Percentiles rank a stretch among this genome's conserved stretches.
Conservation (phyloP, 2,113 vertebrate genomes). For the Enhydra lutris region DNA sequence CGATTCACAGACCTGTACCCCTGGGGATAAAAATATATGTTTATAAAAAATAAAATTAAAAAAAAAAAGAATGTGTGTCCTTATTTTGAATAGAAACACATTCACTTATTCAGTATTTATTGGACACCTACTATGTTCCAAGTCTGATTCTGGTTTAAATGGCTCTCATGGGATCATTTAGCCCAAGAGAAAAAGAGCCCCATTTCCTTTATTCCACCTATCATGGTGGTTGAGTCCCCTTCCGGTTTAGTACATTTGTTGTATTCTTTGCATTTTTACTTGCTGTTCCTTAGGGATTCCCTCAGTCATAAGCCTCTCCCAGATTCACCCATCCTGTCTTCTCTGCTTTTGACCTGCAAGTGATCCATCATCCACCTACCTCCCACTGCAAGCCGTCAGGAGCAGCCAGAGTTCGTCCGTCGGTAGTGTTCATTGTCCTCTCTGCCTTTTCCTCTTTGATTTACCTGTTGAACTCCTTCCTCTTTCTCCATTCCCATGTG, state of each 20-base stretch:
- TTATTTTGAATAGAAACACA: background rate
- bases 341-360: background rate
- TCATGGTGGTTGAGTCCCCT: accelerated
- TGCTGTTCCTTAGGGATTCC: background rate
- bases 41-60: too few species aligned
- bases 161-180: background rate
- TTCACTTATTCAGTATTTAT: background rate
- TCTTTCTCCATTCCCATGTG: background rate
- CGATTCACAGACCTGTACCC: too few species aligned
- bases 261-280: background rate
- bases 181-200: background rate
- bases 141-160: background rate
- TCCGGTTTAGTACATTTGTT: background rate
- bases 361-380: background rate
- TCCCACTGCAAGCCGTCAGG: accelerated
- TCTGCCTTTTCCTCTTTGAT: background rate
- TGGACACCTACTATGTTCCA: background rate
- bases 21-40: too few species aligned
- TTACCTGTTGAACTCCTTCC: background rate
- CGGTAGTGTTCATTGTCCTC: background rate
- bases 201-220: background rate
- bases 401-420: background rate
- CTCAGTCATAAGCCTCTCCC: background rate
- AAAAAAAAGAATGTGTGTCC: too few species aligned
- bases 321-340: background rate